phyloP scores from a whole-genome alignment of 2,113 vertebrate genomes.

The Spea bombifrons region DNA sequence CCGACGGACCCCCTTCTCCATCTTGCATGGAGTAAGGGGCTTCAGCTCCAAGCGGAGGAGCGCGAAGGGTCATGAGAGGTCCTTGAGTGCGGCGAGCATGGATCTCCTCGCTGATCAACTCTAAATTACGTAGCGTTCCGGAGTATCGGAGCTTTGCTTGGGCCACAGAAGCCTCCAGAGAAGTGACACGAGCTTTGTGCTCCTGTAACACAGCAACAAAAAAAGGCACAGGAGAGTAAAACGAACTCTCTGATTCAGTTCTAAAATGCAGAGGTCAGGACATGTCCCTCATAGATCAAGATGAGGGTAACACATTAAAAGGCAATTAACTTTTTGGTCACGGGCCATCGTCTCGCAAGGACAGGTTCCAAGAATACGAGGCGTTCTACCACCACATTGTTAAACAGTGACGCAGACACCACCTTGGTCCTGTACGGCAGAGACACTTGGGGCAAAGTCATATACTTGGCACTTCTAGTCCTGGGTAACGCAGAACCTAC shows the following conservation, averaged over 20 bases:
- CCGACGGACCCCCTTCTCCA: background rate
- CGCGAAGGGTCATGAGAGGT: background rate
- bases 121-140: slow-evolving; percentile 81
- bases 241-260: background rate
- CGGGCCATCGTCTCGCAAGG: too few species aligned
- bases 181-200: slow-evolving; percentile 80
- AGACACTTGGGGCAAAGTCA: too few species aligned
- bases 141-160: slow-evolving; percentile 85
- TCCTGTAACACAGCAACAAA: slow-evolving; percentile 63
- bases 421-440: too few species aligned
- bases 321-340: too few species aligned
- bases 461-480: too few species aligned
- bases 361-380: too few species aligned
- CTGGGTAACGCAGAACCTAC: too few species aligned
- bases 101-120: slow-evolving; percentile 91
- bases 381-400: too few species aligned
- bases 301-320: too few species aligned
- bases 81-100: slow-evolving; percentile 68
- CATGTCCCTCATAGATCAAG: too few species aligned
- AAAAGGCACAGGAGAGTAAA: background rate
- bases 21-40: slow-evolving; percentile 5
- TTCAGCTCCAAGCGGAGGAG: slow-evolving; percentile 23
- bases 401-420: too few species aligned
- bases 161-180: slow-evolving; percentile 73
- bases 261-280: too few species aligned